A percentile compares a stretch with the other conserved stretches of the same genome.
These are phyloP conservation scores for Leucania comma DNA, from an alignment of 2,888 invertebrate species.

Conservation along the genomic window DNA sequence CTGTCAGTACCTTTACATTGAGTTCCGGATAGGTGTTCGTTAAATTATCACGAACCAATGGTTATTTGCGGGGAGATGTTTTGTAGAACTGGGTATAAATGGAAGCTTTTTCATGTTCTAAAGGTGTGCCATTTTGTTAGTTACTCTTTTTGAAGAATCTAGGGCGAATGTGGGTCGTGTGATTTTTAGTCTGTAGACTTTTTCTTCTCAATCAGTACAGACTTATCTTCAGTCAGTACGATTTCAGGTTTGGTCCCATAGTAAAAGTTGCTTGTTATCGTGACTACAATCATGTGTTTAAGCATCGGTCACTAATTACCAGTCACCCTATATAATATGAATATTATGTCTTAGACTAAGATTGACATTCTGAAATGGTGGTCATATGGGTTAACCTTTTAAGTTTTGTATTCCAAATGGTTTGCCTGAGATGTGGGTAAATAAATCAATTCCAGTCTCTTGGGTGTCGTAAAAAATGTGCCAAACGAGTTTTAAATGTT, in stretches of 20 bases:
- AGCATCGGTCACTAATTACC: too few relatives aligned
- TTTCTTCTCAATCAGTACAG: too few relatives aligned
- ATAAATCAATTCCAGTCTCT: slow-evolving; percentile 12
- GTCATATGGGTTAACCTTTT: too few relatives aligned
- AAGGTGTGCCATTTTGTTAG: slow-evolving; percentile 11
- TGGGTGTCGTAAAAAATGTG: slow-evolving; percentile 4
- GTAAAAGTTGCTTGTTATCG: too few relatives aligned
- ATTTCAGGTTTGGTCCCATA: too few relatives aligned
- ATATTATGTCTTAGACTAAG: too few relatives aligned
- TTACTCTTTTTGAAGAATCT: not conserved
- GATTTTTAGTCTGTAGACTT: not conserved
- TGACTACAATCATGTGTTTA: too few relatives aligned
- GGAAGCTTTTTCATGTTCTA: slow-evolving; percentile 6
- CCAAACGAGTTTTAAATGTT: slow-evolving; percentile 12
- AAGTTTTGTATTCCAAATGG: slow-evolving; percentile 14
- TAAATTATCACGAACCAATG: slow-evolving; percentile 62
- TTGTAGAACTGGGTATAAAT: not conserved
- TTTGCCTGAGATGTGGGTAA: not conserved
- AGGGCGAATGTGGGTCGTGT: not conserved
- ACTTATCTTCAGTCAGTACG: too few relatives aligned
- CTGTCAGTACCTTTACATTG: slow-evolving; percentile 31
- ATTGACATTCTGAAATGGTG: too few relatives aligned
- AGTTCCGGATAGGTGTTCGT: slow-evolving; percentile 48
- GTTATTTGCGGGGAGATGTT: slow-evolving; percentile 22
- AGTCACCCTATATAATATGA: too few relatives aligned